A percentile compares a stretch with the other conserved stretches of the same genome.
Conservation (phyloP, 2,113 vertebrate genomes). For the Pseudopipra pipra region DNA sequence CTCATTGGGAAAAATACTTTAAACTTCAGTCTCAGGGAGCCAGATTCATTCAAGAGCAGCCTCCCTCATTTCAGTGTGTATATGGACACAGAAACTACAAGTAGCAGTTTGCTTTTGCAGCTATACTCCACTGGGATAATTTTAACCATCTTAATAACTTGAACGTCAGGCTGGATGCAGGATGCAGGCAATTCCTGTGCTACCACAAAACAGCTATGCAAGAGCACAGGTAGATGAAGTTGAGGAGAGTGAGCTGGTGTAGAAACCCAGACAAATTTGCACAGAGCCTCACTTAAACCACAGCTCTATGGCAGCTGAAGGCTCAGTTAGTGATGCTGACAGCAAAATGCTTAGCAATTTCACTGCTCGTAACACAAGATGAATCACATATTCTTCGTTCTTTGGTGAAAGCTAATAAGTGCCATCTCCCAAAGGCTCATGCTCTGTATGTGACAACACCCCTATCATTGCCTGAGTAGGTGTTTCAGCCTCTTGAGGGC, state of each 20-base stretch:
- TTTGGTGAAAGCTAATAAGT: neutral
- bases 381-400: neutral
- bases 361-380: neutral
- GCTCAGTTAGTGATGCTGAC: accelerated
- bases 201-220: neutral
- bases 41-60: neutral
- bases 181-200: neutral
- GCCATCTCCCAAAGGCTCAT: neutral
- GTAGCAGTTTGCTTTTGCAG: neutral
- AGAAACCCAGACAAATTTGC: neutral
- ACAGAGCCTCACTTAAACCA: accelerated
- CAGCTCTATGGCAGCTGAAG: neutral
- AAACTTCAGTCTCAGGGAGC: neutral
- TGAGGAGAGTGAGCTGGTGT: neutral
- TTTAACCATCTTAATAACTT: neutral
- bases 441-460: neutral
- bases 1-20: neutral
- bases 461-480: neutral
- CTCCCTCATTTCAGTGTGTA: neutral
- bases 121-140: neutral
- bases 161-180: neutral
- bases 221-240: neutral
- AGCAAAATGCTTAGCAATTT: neutral
- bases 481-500: neutral
- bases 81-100: neutral